These are phyloP conservation scores for Drosophila parthenogenetica DNA, from an alignment of 2,888 invertebrate genomes.

Conservation along the genomic window DNA sequence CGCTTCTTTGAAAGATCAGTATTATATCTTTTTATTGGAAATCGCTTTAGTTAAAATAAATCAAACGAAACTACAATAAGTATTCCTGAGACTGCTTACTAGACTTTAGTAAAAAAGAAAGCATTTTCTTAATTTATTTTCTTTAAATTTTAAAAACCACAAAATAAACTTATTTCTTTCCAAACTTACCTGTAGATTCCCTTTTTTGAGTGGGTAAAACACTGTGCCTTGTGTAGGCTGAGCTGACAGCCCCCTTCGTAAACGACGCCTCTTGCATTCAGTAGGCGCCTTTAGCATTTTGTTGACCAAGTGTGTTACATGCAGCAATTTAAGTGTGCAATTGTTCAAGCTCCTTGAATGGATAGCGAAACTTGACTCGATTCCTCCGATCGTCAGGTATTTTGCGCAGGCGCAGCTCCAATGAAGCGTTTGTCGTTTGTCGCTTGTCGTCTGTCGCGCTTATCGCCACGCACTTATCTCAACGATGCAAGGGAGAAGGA, in stretches of 20 bases:
- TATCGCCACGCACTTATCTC: constrained; percentile 80
- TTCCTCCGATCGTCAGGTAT: constrained; percentile 30
- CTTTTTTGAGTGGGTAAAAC: background rate
- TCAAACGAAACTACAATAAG: too few species aligned
- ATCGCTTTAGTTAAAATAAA: too few species aligned
- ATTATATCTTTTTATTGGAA: too few species aligned
- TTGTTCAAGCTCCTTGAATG: constrained; percentile 65
- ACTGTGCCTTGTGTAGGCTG: background rate
- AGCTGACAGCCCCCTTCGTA: constrained; percentile 24
- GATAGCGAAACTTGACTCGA: constrained; percentile 18
- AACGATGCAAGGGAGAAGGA: constrained; percentile 34
- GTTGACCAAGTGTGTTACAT: constrained; percentile 61
- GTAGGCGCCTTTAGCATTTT: constrained; percentile 52
- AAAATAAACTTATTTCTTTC: too few species aligned
- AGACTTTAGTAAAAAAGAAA: too few species aligned
- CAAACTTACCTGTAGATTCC: too few species aligned
- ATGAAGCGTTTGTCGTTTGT: constrained; percentile 61
- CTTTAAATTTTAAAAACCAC: too few species aligned
- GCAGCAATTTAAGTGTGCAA: constrained; percentile 72
- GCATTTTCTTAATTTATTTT: too few species aligned
- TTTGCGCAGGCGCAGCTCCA: constrained; percentile 66
- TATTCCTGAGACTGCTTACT: too few species aligned
- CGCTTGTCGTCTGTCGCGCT: constrained; percentile 70
- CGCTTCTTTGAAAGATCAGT: too few species aligned
- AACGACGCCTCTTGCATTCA: constrained; percentile 56